Evolutionary conservation across 1,140 invertebrate species (phyloP), one percentile per base, ranked within the genome.

Genomic region (Drosophila gunungcola): DNA sequence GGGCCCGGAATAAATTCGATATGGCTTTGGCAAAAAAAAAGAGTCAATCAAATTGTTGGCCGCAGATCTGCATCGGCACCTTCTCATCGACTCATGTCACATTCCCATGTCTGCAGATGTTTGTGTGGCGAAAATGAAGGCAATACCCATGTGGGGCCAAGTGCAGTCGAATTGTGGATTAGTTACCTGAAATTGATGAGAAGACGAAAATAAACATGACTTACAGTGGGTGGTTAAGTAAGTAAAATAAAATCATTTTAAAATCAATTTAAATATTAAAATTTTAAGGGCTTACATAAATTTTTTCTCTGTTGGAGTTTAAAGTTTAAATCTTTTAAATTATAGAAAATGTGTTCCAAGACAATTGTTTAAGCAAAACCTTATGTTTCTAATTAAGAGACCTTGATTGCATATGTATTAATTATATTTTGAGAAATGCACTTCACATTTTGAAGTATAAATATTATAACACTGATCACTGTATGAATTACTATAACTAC

Each of bases 21-120:
- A 86, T 88, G 79, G 70, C 82, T 51, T 55, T 56, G 78, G 79
- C 63, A 86, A 21, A 21, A 21, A 21, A 77, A 82, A 78, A 79
- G 78, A 86, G 83, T 88, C 83, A 86, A 88, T 86, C 84, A 76
- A 86, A 86, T 83, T 86, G 75, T 76, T 83, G 73, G 67, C 83
- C 83, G 78, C 83, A 85, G 79, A 74, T 78, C 73, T 78, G 61
- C 57, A 78, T 60, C 68, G 67, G 63, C 78, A 63, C 55, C 73
- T 62, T 54, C 48, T 53, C 57, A 45, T 56, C 57, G 48, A 36
- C 32, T 16, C 21, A 39, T 73, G 45, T 34, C 49, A 46, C 70
- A 69, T 49, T 77, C 67, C 67, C 67, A 49, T 73, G 54, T 78
- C 36, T 56, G 32, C 55, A 29, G 64, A 65, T 73, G 69, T 60